Percentiles rank a stretch among this genome's conserved stretches.
Conservation (phyloP, 2,797 vertebrate genomes). For the Octomys mimax region DNA sequence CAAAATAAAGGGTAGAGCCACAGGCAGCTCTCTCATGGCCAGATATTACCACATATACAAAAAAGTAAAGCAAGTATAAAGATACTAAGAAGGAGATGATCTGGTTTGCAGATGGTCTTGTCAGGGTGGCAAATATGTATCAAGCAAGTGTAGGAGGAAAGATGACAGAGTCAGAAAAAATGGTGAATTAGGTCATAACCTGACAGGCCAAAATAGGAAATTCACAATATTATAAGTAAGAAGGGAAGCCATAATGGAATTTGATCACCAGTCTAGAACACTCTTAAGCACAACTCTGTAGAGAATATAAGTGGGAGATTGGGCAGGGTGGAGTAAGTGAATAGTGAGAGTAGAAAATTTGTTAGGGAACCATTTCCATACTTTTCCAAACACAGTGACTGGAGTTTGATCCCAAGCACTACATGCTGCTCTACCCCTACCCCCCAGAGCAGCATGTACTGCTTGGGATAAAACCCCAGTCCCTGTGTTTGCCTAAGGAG, state of each 20-base stretch:
- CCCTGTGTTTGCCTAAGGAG: too few relatives aligned
- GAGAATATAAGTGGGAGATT: neutral
- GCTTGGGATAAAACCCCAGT: too few relatives aligned
- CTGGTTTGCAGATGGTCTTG: neutral
- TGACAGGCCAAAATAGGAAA: neutral
- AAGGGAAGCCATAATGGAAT: neutral
- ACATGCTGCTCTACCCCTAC: too few relatives aligned
- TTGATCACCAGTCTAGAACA: neutral
- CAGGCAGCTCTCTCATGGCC: too few relatives aligned
- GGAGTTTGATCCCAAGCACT: too few relatives aligned
- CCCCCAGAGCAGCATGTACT: too few relatives aligned
- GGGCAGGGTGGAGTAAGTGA: neutral
- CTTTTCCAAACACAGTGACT: neutral
- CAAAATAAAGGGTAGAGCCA: too few relatives aligned
- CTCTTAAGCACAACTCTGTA: too few relatives aligned
- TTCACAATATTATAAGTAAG: neutral
- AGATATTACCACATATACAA: too few relatives aligned
- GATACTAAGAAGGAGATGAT: neutral
- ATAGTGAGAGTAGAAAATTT: neutral
- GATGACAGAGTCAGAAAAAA: neutral
- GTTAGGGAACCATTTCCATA: neutral
- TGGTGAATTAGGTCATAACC: neutral
- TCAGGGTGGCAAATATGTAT: neutral
- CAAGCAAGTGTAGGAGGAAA: neutral
- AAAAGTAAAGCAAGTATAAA: neutral